Percentiles rank a stretch among this genome's conserved stretches.
Conservation (phyloP, 2,888 invertebrate species). For the Thumatha senex region DNA sequence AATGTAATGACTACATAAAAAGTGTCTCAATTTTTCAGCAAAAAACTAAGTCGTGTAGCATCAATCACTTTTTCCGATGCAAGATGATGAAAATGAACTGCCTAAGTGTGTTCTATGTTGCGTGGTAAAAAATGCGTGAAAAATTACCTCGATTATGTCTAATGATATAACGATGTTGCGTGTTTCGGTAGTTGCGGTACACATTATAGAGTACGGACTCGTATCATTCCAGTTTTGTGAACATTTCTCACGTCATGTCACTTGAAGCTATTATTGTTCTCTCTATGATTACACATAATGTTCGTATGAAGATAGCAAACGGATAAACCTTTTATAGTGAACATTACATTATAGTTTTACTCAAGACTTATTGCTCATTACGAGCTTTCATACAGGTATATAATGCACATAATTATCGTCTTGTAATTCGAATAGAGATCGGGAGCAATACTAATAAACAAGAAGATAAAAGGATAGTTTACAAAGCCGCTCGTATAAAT, state of each 20-base stretch:
- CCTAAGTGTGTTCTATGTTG: conserved; percentile 60
- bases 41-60: conserved; percentile 57
- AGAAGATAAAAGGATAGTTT: conserved; percentile 69
- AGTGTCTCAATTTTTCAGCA: conserved; percentile 58
- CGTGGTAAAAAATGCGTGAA: conserved; percentile 74
- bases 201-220: conserved; percentile 47
- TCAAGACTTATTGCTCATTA: conserved; percentile 16
- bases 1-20: conserved; percentile 53
- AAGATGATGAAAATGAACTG: conserved; percentile 66
- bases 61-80: conserved; percentile 74
- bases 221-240: conserved; percentile 50
- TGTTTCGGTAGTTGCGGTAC: conserved; percentile 53
- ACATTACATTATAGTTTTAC: conserved; percentile 7
- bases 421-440: conserved; percentile 56
- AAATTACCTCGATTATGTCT: conserved; percentile 70
- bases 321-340: conserved; percentile 13
- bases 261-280: conserved; percentile 39
- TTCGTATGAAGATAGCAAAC: conserved; percentile 19
- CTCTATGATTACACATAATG: conserved; percentile 32
- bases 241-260: conserved; percentile 43
- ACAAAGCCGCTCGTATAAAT: conserved; percentile 70
- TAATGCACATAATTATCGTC: conserved; percentile 45
- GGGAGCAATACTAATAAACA: conserved; percentile 69
- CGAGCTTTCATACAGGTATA: conserved; percentile 8
- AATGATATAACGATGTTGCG: conserved; percentile 63